Conservation (phyloP, 2,113 vertebrate genomes). For the Anser brachyrhynchus region DNA sequence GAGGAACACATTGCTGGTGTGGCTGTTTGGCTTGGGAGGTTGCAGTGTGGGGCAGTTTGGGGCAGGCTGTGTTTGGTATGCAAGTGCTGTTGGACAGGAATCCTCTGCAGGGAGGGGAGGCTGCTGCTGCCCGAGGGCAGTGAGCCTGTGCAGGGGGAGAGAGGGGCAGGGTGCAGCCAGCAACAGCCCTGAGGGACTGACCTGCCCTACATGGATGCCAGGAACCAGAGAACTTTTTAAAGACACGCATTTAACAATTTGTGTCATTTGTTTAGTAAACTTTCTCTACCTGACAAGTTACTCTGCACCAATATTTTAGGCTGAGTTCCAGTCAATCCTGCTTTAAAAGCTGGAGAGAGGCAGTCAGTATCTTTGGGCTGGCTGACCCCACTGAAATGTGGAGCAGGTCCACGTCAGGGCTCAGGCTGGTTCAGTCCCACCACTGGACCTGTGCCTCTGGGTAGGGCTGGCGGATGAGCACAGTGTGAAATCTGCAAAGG, state of each 20-base stretch:
- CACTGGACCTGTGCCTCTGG: background rate
- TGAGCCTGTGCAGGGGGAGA: background rate
- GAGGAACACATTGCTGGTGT: background rate
- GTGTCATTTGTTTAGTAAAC: background rate
- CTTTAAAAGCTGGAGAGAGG: background rate
- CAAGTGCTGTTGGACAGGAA: background rate
- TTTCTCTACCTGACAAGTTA: background rate
- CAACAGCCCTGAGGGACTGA: background rate
- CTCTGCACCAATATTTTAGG: background rate
- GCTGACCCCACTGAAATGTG: background rate
- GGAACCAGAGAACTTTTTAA: background rate
- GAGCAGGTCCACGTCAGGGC: background rate
- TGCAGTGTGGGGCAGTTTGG: background rate
- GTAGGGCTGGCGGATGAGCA: background rate
- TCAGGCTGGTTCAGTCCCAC: background rate
- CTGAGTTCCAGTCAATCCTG: background rate
- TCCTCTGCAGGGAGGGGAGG: background rate
- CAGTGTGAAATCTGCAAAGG: background rate
- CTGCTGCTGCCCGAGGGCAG: background rate
- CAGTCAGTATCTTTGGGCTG: background rate
- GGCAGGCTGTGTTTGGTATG: background rate
- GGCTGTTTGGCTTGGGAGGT: background rate
- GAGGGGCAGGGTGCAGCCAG: background rate
- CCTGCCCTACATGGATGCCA: background rate
- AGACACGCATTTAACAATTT: background rate